phyloP scores from a whole-genome alignment of 2,888 invertebrate genomes.

The Spatulosminthurus flaviceps region DNA sequence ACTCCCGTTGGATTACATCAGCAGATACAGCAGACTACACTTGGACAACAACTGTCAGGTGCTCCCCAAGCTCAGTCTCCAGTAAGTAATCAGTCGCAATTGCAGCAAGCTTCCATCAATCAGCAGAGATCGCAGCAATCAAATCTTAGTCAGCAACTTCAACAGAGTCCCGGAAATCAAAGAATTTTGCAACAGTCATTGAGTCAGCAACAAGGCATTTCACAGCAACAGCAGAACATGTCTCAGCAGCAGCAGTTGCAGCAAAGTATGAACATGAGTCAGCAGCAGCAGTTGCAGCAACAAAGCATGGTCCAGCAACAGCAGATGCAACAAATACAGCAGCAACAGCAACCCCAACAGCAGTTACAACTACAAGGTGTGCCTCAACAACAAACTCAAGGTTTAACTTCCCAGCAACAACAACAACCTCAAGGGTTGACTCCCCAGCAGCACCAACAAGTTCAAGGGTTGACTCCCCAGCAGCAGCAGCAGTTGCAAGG shows the following conservation, averaged over 20 bases:
- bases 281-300: conserved; percentile 21
- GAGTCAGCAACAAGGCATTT: conserved; percentile 12
- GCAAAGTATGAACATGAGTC: neutral
- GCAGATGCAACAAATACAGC: conserved; percentile 9
- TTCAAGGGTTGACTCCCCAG: too few species aligned
- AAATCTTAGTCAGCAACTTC: neutral
- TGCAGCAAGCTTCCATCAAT: neutral
- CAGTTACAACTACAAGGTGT: neutral
- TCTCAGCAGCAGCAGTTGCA: conserved; percentile 15
- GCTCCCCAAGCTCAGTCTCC: neutral
- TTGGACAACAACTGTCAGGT: too few species aligned
- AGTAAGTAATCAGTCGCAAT: neutral
- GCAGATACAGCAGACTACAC: too few species aligned
- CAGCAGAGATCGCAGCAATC: neutral
- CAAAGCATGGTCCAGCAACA: conserved; percentile 29
- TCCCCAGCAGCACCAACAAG: too few species aligned
- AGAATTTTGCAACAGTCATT: conserved; percentile 6
- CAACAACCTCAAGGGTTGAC: too few species aligned
- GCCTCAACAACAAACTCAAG: too few species aligned
- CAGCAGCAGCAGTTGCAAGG: too few species aligned
- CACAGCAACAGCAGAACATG: conserved; percentile 25
- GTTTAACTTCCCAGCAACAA: too few species aligned
- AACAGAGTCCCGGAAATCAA: conserved; percentile 24
- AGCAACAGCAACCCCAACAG: conserved; percentile 20
- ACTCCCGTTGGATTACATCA: too few species aligned